Evolutionary conservation across 2,113 vertebrate genomes (phyloP).

Genomic region (Leptobrachium ailaonicum): DNA sequence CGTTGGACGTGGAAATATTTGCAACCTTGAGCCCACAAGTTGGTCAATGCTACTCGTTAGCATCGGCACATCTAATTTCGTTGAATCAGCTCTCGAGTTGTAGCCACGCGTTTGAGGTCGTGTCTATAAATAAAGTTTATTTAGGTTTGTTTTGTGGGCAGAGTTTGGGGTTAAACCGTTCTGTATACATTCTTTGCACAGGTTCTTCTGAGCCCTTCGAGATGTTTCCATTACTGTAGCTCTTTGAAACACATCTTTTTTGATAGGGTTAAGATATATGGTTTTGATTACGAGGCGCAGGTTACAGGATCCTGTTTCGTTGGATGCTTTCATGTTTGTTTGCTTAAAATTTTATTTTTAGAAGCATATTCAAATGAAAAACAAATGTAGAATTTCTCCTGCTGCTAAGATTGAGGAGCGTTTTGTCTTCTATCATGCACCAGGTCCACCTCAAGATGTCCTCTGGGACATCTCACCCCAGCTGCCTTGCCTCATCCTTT

Average conservation of each 20-base stretch:
- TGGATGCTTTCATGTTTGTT: background rate
- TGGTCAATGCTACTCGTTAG: too few relatives aligned
- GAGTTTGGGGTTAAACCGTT: slow-evolving; percentile 9
- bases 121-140: background rate
- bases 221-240: background rate
- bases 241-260: background rate
- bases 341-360: too few relatives aligned
- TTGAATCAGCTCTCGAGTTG: background rate
- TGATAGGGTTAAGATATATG: background rate
- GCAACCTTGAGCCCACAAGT: too few relatives aligned
- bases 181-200: background rate
- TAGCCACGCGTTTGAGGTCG: slow-evolving; percentile 1
- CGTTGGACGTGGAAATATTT: too few relatives aligned
- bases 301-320: slow-evolving; percentile 1
- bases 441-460: too few relatives aligned
- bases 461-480: too few relatives aligned
- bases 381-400: too few relatives aligned
- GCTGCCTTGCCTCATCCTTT: too few relatives aligned
- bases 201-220: background rate
- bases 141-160: background rate
- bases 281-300: background rate
- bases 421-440: too few relatives aligned
- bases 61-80: background rate
- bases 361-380: too few relatives aligned
- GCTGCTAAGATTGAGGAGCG: too few relatives aligned